Evolutionary conservation across 1,140 invertebrate genomes (phyloP).

Genomic region (Heliconius congener): DNA sequence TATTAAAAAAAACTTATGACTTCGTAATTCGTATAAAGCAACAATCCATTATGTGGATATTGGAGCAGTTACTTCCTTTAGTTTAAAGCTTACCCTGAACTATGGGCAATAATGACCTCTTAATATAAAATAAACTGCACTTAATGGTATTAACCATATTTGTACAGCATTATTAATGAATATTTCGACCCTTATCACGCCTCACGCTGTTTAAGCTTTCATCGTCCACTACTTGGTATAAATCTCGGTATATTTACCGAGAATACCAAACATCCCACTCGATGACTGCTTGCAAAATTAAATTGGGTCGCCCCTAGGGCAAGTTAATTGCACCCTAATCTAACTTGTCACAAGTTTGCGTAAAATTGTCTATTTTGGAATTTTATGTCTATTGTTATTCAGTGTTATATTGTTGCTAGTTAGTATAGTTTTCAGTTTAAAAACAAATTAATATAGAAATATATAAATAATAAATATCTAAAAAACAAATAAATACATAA

Average conservation of each 20-base stretch:
- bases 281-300: conserved; percentile 62
- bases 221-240: conserved; percentile 8
- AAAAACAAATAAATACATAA: too few relatives aligned
- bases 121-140: neutral
- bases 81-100: neutral
- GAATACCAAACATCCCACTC: conserved; percentile 44
- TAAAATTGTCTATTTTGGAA: conserved; percentile 37
- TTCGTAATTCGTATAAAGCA: neutral
- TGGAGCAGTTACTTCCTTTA: neutral
- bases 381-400: neutral
- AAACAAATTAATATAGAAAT: too few relatives aligned
- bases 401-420: too few relatives aligned
- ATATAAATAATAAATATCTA: too few relatives aligned
- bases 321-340: conserved; percentile 70
- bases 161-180: neutral
- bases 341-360: conserved; percentile 53
- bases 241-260: conserved; percentile 22
- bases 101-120: neutral
- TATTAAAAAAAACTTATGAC: too few relatives aligned
- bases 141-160: neutral
- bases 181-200: neutral
- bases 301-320: conserved; percentile 53
- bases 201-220: neutral
- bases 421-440: too few relatives aligned
- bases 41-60: neutral